These are phyloP conservation scores for Agriopis aurantiaria DNA, from an alignment of 2,888 invertebrate species.

Conservation along the genomic window DNA sequence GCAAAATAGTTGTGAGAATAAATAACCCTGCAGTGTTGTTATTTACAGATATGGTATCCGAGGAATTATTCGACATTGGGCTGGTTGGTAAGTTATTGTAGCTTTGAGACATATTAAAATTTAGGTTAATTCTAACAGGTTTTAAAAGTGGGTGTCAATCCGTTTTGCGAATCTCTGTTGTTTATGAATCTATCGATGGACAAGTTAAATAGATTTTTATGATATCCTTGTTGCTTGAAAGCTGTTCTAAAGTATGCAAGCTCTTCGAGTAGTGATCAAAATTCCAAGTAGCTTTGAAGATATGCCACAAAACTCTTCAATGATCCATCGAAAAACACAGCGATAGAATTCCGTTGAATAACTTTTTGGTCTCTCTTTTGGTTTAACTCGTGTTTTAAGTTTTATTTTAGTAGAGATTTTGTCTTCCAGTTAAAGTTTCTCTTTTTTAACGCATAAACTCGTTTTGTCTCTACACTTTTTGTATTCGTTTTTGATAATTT, in stretches of 20 bases:
- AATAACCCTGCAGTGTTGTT: not conserved
- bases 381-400: too few species aligned
- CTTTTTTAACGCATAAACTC: not conserved
- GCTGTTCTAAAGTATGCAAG: too few species aligned
- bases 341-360: not conserved
- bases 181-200: not conserved
- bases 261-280: too few species aligned
- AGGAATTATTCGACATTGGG: not conserved
- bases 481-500: not conserved
- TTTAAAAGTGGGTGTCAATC: not conserved
- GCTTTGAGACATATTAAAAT: not conserved
- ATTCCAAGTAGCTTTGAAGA: too few species aligned
- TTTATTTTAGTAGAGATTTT: not conserved
- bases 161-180: not conserved
- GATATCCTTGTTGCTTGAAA: too few species aligned
- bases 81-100: not conserved
- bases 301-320: not conserved
- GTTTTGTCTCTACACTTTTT: not conserved
- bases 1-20: not conserved
- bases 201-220: too few species aligned
- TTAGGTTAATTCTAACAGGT: not conserved
- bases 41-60: not conserved
- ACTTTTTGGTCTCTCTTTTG: too few species aligned
- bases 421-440: not conserved
- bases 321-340: not conserved